Percentiles rank a stretch among this genome's conserved stretches.
Evolutionary conservation across 2,888 invertebrate genomes (phyloP).

Genomic region (Xanthorhoe spadicearia): DNA sequence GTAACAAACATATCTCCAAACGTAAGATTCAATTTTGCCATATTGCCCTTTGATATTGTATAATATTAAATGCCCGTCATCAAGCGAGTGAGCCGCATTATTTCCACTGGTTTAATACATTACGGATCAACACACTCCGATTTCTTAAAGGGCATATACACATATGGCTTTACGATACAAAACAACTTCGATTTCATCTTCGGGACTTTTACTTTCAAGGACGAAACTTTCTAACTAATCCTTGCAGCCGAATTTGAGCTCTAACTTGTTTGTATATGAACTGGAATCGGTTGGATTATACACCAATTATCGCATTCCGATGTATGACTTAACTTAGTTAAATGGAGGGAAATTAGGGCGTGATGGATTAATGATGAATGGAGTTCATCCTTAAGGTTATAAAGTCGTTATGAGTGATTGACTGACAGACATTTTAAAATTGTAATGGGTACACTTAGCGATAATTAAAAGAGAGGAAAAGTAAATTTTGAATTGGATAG

Average conservation of each 20-base stretch:
- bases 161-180: slow-evolving; percentile 28
- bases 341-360: slow-evolving; percentile 8
- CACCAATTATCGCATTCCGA: slow-evolving; percentile 18
- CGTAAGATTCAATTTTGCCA: too few relatives aligned
- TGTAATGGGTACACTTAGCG: not conserved
- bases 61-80: not conserved
- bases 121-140: slow-evolving; percentile 3
- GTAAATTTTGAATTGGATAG: too few relatives aligned
- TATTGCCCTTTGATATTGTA: not conserved
- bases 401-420: not conserved
- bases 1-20: too few relatives aligned
- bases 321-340: slow-evolving; percentile 3
- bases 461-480: not conserved
- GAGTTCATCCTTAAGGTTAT: not conserved
- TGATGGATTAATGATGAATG: slow-evolving; percentile 17
- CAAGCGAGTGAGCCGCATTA: not conserved
- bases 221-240: slow-evolving; percentile 66
- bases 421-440: not conserved
- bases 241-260: slow-evolving; percentile 10
- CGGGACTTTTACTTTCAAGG: slow-evolving; percentile 70
- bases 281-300: not conserved
- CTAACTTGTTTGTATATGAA: not conserved
- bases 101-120: not conserved
- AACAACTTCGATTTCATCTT: slow-evolving; percentile 63
- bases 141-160: slow-evolving; percentile 18